These are phyloP conservation scores for Thripadectes ignobilis DNA, from an alignment of 2,797 vertebrate genomes.

Conservation along the genomic window DNA sequence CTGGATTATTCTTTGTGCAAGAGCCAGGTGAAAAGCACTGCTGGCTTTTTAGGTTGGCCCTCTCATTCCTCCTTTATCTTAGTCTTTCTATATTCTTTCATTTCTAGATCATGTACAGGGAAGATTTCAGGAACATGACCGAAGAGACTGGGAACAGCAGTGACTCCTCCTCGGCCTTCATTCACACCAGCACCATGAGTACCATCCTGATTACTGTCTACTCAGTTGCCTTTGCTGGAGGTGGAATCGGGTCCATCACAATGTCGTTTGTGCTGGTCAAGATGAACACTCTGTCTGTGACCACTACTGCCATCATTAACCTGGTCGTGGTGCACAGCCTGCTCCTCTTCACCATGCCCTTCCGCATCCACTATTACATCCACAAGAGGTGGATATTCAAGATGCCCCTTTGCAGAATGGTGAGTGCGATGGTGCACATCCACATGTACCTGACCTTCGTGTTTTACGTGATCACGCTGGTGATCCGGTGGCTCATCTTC, in stretches of 20 bases:
- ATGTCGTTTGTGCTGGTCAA: slow-evolving; percentile 81
- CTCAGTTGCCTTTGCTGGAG: slow-evolving; percentile 76
- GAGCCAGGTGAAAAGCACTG: not conserved
- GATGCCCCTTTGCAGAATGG: slow-evolving; percentile 73
- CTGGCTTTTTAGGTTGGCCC: not conserved
- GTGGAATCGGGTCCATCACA: slow-evolving; percentile 75
- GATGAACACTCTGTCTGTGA: slow-evolving; percentile 84
- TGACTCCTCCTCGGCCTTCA: not conserved
- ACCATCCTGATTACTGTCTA: slow-evolving; percentile 62
- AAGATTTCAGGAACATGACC: not conserved
- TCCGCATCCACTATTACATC: slow-evolving; percentile 86
- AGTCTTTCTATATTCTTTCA: not conserved
- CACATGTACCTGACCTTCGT: slow-evolving; percentile 92
- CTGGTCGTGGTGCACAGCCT: slow-evolving; percentile 86
- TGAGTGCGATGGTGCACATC: slow-evolving; percentile 88
- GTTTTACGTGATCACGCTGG: slow-evolving; percentile 86
- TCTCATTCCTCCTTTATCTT: not conserved
- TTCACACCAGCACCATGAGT: not conserved
- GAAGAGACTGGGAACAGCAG: not conserved
- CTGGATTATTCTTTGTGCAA: not conserved
- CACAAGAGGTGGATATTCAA: slow-evolving; percentile 69
- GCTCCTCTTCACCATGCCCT: slow-evolving; percentile 89
- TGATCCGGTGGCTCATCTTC: slow-evolving; percentile 81
- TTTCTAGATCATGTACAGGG: not conserved
- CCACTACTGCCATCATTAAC: slow-evolving; percentile 85